phyloP scores from a whole-genome alignment of 2,797 vertebrate genomes.

The Petrocephalus schoutedeni region DNA sequence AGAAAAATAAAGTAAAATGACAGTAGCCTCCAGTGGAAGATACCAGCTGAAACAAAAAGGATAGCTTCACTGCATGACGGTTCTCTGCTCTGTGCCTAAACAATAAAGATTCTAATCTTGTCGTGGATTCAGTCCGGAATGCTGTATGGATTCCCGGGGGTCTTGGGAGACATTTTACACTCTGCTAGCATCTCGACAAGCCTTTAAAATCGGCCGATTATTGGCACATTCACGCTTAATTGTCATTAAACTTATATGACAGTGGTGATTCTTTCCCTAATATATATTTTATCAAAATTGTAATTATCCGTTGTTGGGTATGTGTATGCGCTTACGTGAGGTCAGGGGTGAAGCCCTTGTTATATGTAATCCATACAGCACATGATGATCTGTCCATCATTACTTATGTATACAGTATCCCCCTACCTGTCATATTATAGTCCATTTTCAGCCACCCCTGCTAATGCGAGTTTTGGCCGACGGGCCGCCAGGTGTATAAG shows the following conservation, averaged over 20 bases:
- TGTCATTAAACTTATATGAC: background rate
- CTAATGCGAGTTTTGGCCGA: constrained; percentile 9
- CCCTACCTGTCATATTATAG: background rate
- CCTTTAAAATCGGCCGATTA: background rate
- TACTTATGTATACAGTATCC: constrained; percentile 4
- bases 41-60: background rate
- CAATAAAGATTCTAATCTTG: background rate
- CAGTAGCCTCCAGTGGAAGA: background rate
- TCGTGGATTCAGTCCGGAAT: background rate
- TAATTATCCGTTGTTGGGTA: background rate
- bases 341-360: background rate
- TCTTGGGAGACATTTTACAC: background rate
- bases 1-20: background rate
- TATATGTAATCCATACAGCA: background rate
- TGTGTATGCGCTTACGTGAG: background rate
- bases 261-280: background rate
- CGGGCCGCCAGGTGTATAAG: background rate
- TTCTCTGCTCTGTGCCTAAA: background rate
- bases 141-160: constrained; percentile 23
- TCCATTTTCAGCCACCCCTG: background rate
- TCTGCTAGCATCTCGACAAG: background rate
- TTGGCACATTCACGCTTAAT: background rate
- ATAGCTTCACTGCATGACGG: background rate
- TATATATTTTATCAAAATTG: background rate
- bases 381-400: constrained; percentile 9